Evolutionary conservation across 2,797 vertebrate genomes (phyloP).

Genomic region (Rhodeus uyekii): DNA sequence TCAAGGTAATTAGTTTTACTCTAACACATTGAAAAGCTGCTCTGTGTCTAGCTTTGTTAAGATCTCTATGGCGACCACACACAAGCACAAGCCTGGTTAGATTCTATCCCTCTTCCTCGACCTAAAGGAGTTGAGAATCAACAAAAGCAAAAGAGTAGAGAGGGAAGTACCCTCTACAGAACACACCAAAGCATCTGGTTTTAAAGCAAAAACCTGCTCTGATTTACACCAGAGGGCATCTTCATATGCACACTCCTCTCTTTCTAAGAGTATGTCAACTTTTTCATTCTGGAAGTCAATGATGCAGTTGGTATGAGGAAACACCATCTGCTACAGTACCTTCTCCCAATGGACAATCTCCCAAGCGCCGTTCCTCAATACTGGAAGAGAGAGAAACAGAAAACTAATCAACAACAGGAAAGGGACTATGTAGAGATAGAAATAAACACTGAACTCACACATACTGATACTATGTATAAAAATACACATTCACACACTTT

Average conservation of each 20-base stretch:
- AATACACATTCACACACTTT: background rate
- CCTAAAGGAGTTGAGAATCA: background rate
- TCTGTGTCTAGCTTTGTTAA: conserved; percentile 50
- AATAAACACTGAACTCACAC: background rate
- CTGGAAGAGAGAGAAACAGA: conserved; percentile 67
- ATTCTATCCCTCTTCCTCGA: conserved; percentile 29
- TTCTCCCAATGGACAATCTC: conserved; percentile 99
- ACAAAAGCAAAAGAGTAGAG: background rate
- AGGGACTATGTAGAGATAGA: background rate
- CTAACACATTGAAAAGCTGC: conserved; percentile 54
- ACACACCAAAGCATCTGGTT: conserved; percentile 8
- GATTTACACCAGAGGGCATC: background rate
- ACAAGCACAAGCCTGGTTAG: conserved; percentile 59
- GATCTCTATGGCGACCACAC: conserved; percentile 35
- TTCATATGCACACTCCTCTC: background rate
- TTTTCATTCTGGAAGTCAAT: conserved; percentile 1
- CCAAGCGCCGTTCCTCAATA: conserved; percentile 96
- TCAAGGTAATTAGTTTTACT: conserved; percentile 60
- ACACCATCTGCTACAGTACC: conserved; percentile 78
- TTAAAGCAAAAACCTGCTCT: conserved; percentile 2
- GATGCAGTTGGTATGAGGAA: conserved; percentile 2
- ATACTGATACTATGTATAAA: background rate
- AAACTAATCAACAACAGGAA: background rate
- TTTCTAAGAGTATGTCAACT: conserved; percentile 4
- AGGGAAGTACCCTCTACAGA: background rate